Evolutionary conservation across 2,113 vertebrate species (phyloP).

Genomic region (Rhabdornis inornatus): DNA sequence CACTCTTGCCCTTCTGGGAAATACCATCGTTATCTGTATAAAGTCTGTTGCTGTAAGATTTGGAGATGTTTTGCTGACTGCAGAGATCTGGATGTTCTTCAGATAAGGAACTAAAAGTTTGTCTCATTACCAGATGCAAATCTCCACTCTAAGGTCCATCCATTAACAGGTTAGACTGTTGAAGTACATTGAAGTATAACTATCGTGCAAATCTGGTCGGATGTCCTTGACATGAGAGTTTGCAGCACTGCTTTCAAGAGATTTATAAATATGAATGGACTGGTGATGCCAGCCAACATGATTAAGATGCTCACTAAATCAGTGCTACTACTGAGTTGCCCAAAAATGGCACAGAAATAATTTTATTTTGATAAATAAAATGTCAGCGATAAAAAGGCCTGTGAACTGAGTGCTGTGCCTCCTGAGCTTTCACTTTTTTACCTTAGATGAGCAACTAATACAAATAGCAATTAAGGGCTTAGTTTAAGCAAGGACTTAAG

Average conservation of each 20-base stretch:
- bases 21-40: not conserved
- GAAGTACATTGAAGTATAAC: not conserved
- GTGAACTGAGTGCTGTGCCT: not conserved
- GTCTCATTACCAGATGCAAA: conserved; percentile 1
- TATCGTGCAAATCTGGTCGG: not conserved
- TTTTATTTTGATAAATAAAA: conserved; percentile 22
- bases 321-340: not conserved
- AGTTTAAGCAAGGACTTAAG: not conserved
- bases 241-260: not conserved
- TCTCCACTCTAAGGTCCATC: not conserved
- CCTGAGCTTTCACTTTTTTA: not conserved
- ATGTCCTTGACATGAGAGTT: not conserved
- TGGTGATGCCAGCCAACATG: not conserved
- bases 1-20: not conserved
- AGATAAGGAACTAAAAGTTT: conserved; percentile 21
- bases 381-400: not conserved
- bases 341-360: not conserved
- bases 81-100: conserved; percentile 1
- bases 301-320: not conserved
- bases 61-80: conserved; percentile 23
- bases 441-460: not conserved
- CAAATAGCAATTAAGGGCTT: not conserved
- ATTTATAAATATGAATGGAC: not conserved
- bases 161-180: not conserved
- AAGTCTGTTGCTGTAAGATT: not conserved